phyloP scores from a whole-genome alignment of 2,888 invertebrate species.

The Frankliniella fusca region DNA sequence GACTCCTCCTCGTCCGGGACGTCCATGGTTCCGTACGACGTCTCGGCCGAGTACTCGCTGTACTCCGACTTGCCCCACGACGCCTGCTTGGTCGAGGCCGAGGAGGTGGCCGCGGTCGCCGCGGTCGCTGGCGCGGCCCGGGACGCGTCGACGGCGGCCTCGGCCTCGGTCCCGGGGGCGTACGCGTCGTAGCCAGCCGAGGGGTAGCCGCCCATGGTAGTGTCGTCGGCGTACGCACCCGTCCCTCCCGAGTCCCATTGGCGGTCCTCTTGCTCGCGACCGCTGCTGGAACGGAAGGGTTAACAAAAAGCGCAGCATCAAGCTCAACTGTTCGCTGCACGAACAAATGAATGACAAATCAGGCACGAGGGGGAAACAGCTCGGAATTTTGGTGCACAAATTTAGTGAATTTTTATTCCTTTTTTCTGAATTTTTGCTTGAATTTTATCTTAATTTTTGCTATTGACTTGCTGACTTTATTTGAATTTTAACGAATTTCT shows the following conservation, averaged over 20 bases:
- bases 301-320: slow-evolving; percentile 8
- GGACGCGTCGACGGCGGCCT: neutral
- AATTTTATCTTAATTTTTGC: no score
- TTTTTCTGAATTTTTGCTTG: no score
- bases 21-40: slow-evolving; percentile 16
- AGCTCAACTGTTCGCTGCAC: neutral
- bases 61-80: slow-evolving; percentile 27
- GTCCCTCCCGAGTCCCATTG: slow-evolving; percentile 72
- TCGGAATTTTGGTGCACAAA: no score
- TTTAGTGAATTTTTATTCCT: no score
- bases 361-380: no score
- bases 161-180: neutral
- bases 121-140: neutral
- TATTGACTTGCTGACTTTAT: no score
- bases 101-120: neutral
- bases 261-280: slow-evolving; percentile 62
- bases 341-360: no score
- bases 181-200: neutral
- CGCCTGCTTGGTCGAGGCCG: neutral
- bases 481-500: no score
- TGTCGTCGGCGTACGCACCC: slow-evolving; percentile 39
- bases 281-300: slow-evolving; percentile 47
- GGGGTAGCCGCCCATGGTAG: slow-evolving; percentile 41
- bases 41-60: slow-evolving; percentile 30
- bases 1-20: slow-evolving; percentile 36